Conservation (phyloP, 2,113 vertebrate genomes). For the Ochotona princeps region DNA sequence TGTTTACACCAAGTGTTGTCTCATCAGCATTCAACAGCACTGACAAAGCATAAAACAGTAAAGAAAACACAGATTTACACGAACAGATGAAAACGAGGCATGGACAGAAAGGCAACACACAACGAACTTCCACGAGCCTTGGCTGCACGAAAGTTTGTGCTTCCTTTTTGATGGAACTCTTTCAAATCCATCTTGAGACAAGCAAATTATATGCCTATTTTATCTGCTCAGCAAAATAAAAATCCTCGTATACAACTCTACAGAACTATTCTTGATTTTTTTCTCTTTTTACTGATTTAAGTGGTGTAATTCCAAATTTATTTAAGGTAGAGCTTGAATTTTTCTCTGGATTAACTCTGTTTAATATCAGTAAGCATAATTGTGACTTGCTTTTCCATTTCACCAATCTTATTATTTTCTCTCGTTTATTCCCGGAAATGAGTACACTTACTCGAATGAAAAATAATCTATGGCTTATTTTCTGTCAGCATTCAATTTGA, state of each 20-base stretch:
- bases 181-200: constrained; percentile 4
- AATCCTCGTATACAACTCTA: background rate
- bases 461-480: background rate
- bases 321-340: background rate
- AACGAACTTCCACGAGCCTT: background rate
- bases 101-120: constrained; percentile 39
- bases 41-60: background rate
- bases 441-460: background rate
- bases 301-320: background rate
- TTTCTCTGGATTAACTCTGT: background rate
- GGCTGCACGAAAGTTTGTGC: background rate
- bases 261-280: background rate
- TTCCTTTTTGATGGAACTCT: constrained; percentile 11
- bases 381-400: background rate
- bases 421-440: background rate
- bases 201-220: background rate
- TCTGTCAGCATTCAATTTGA: background rate
- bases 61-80: background rate
- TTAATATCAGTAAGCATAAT: background rate
- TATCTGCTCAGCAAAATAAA: background rate
- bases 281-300: background rate
- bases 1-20: constrained; percentile 11
- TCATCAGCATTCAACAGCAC: constrained; percentile 46
- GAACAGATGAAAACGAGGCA: background rate
- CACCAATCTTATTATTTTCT: background rate